phyloP scores from a whole-genome alignment of 2,113 vertebrate genomes.

The Cromileptes altivelis region DNA sequence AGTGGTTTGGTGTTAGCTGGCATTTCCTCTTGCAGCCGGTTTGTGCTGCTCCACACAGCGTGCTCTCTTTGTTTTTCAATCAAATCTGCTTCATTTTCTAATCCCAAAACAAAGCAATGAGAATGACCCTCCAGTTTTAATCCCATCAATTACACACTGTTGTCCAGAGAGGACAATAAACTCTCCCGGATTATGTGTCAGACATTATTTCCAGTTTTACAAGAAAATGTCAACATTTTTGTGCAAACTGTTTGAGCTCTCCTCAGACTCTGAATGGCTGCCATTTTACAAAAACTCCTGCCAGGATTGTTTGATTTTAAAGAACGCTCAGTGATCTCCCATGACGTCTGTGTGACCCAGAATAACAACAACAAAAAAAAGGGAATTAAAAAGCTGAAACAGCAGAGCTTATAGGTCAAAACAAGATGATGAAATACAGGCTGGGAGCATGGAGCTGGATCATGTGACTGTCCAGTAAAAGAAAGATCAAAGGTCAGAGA shows the following conservation, averaged over 20 bases:
- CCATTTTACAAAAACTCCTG: not conserved
- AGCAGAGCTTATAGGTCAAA: not conserved
- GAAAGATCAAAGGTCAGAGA: conserved; percentile 9
- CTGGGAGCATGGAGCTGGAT: not conserved
- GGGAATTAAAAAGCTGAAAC: not conserved
- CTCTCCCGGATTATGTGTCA: not conserved
- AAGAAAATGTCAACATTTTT: no score
- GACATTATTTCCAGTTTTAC: not conserved
- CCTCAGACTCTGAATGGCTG: no score
- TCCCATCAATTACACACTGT: not conserved
- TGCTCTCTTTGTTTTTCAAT: not conserved
- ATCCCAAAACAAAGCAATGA: not conserved
- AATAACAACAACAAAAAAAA: not conserved
- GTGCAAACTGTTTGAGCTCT: no score
- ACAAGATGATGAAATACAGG: not conserved
- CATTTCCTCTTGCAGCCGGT: conserved; percentile 26
- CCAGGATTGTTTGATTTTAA: not conserved
- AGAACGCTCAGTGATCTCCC: not conserved
- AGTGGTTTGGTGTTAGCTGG: conserved; percentile 31
- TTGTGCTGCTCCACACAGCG: not conserved
- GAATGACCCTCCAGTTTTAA: not conserved
- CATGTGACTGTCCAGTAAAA: not conserved
- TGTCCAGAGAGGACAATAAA: not conserved
- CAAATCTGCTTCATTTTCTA: not conserved
- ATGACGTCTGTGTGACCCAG: not conserved